A percentile compares a stretch with the other conserved stretches of the same genome.
phyloP scores from a whole-genome alignment of 2,888 invertebrate genomes.

The Drosophila pseudotalamancana region DNA sequence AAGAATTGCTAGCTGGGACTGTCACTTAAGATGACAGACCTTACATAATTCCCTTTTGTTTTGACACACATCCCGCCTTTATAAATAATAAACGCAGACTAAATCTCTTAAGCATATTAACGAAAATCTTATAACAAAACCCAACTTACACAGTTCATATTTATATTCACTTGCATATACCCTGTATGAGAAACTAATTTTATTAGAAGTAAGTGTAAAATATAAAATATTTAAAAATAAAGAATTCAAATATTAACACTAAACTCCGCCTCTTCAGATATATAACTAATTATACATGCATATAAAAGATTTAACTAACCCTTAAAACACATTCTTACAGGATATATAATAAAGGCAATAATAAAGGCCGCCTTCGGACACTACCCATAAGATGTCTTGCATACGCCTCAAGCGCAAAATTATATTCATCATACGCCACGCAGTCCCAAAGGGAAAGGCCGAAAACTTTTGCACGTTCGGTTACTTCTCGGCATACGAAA shows the following conservation, averaged over 20 bases:
- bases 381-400: slow-evolving; percentile 8
- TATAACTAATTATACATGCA: too few relatives aligned
- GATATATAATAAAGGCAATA: slow-evolving; percentile 23
- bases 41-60: background rate
- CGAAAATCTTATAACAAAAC: slow-evolving; percentile 12
- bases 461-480: slow-evolving; percentile 47
- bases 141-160: background rate
- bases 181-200: background rate
- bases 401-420: slow-evolving; percentile 25
- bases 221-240: background rate
- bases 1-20: background rate
- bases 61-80: background rate
- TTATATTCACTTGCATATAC: background rate
- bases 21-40: background rate
- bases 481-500: slow-evolving; percentile 62
- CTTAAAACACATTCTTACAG: background rate
- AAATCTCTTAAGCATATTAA: slow-evolving; percentile 19
- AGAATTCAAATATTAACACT: background rate
- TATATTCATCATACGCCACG: slow-evolving; percentile 67
- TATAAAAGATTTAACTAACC: background rate
- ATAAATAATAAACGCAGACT: background rate
- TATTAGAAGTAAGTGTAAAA: background rate
- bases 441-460: slow-evolving; percentile 29
- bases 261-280: too few relatives aligned
- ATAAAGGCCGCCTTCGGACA: slow-evolving; percentile 5